Evolutionary conservation across 2,113 vertebrate genomes (phyloP), one percentile per base, ranked within the genome.

Genomic region (Peucedramus taeniatus): DNA sequence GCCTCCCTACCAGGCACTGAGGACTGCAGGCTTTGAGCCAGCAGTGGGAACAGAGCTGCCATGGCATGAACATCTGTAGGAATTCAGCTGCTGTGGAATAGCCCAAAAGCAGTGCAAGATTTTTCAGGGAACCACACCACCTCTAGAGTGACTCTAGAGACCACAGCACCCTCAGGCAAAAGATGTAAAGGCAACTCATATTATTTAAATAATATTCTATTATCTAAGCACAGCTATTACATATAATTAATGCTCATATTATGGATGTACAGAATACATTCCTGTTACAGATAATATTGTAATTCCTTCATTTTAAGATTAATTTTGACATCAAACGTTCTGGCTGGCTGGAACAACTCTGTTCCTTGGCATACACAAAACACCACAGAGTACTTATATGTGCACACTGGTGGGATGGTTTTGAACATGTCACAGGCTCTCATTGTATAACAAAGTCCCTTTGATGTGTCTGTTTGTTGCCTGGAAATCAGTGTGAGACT

Each of bases 391-490:
- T 49, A 31, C 21, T 70, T n/a, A 3, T 13, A 53, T 5, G 10
- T 42, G 39, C 54, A 59, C 31, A 26, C 37, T 69, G 1, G 4
- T 37, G 42, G 42, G 28, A 40, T 16, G 11, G 82, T 77, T 93
- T 83, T 64, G 64, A 91, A 86, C 82, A 56, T 21, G 59, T 63
- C 78, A 17, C 59, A 92, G 64, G 31, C 51, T 78, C 44, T 83
- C 39, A 10, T 70, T 80, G 20, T 13, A 40, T 23, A 95, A 72
- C 10, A 24, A 70, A 79, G 39, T 45, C 61, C 39, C 49, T 84
- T 83, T 97, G 90, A 93, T 92, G 92, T 94, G 60, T 56, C 44
- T 87, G 37, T 40, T 18, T 85, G 23, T 39, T 89, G 60, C 47
- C 50, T 85, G 66, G 60, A 93, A 92, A 80, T 57, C 60, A 50